Evolutionary conservation across 1,140 invertebrate genomes (phyloP).

Genomic region (Saxidomus purpurata): DNA sequence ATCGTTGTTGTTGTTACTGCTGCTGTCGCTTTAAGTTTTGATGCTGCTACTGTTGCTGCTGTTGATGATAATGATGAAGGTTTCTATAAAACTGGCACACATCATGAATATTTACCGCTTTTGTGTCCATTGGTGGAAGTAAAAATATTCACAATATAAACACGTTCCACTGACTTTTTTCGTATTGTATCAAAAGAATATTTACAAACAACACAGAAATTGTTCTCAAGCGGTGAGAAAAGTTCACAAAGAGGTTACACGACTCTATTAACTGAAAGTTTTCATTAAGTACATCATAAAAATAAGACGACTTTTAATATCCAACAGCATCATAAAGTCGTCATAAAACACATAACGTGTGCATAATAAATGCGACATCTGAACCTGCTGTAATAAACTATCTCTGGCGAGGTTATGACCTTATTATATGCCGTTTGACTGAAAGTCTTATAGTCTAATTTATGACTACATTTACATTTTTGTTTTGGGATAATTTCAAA

Average conservation of each 20-base stretch:
- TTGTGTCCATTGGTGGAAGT: too few species aligned
- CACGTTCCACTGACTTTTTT: too few species aligned
- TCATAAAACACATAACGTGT: slow-evolving; percentile 37
- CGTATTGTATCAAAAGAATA: too few species aligned
- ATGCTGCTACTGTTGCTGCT: too few species aligned
- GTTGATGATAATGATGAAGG: too few species aligned
- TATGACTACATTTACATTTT: background rate
- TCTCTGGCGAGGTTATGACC: background rate
- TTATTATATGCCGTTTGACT: background rate
- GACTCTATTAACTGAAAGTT: background rate
- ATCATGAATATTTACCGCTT: too few species aligned
- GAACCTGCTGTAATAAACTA: background rate
- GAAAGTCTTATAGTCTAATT: background rate
- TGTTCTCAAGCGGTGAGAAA: background rate
- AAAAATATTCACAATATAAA: too few species aligned
- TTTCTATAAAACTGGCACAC: too few species aligned
- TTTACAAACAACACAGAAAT: too few species aligned
- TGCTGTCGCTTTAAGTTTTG: too few species aligned
- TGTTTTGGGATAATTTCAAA: background rate
- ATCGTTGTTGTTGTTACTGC: too few species aligned
- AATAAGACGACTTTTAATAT: background rate
- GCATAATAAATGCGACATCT: slow-evolving; percentile 18
- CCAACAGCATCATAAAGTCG: background rate
- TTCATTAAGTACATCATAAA: slow-evolving; percentile 6
- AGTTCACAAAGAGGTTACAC: slow-evolving; percentile 22